phyloP scores from a whole-genome alignment of 2,113 vertebrate species.

The Ifrita kowaldi region DNA sequence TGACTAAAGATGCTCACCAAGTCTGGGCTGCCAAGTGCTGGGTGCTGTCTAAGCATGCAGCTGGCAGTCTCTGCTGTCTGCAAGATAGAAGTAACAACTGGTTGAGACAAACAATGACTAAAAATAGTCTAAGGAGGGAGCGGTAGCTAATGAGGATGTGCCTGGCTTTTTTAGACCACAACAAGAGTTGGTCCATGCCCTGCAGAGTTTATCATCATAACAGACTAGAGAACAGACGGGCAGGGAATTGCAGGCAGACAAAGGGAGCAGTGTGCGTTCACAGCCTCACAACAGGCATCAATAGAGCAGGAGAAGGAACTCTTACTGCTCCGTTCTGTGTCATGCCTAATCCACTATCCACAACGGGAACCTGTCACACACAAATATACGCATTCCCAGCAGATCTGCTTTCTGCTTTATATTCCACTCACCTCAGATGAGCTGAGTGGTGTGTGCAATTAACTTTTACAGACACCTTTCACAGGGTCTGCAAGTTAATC shows the following conservation, averaged over 20 bases:
- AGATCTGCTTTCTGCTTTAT: not conserved
- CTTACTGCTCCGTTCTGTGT: rapidly evolving
- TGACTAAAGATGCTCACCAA: not conserved
- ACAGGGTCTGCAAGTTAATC: not conserved
- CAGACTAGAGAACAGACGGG: not conserved
- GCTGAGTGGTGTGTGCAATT: not conserved
- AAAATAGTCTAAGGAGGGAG: slow-evolving; percentile 6
- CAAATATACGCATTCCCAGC: not conserved
- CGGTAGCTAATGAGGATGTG: not conserved
- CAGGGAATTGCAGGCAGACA: not conserved
- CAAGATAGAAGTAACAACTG: not conserved
- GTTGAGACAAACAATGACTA: not conserved
- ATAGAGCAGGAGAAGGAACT: not conserved
- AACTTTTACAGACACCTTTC: not conserved
- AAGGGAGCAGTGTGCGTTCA: not conserved
- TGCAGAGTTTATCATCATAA: not conserved
- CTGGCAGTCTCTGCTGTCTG: not conserved
- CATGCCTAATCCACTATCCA: not conserved
- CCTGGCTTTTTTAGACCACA: not conserved
- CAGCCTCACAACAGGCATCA: not conserved
- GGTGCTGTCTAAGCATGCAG: not conserved
- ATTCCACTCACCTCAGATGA: not conserved
- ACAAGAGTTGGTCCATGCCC: not conserved
- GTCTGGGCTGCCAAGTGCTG: not conserved
- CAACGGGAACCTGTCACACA: not conserved